Conservation (phyloP, 2,113 vertebrate species). For the Thalassoma bifasciatum region DNA sequence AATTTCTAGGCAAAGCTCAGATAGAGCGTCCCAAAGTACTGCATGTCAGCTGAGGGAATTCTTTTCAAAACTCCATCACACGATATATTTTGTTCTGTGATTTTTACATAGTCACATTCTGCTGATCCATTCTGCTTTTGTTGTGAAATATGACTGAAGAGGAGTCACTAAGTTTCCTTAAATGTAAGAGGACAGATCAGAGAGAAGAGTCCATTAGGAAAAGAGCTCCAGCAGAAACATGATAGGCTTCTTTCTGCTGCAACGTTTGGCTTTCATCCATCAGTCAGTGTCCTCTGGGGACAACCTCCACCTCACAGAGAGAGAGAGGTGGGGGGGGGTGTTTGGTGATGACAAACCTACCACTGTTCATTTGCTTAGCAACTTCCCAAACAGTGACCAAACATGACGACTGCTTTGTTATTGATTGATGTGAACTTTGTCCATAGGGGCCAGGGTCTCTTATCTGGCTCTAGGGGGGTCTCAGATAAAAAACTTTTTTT, state of each 20-base stretch:
- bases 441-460: not conserved
- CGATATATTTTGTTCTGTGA: too few relatives aligned
- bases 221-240: slow-evolving; percentile 60
- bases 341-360: too few relatives aligned
- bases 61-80: too few relatives aligned
- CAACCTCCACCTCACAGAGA: not conserved
- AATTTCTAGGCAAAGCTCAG: too few relatives aligned
- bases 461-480: too few relatives aligned
- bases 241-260: slow-evolving; percentile 47
- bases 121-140: not conserved
- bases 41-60: too few relatives aligned
- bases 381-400: slow-evolving; percentile 20
- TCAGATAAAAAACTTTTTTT: too few relatives aligned
- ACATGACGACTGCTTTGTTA: not conserved
- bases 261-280: slow-evolving; percentile 51
- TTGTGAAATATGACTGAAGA: not conserved
- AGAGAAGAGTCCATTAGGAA: slow-evolving; percentile 32
- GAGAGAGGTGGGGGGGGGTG: too few relatives aligned
- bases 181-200: not conserved
- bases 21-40: too few relatives aligned
- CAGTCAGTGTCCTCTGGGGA: slow-evolving; percentile 47
- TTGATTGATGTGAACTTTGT: not conserved
- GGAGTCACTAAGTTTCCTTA: not conserved
- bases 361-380: slow-evolving; percentile 40
- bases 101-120: not conserved